A percentile compares a stretch with the other conserved stretches of the same genome.
Conservation (phyloP, 2,797 vertebrate species). For the Botia almorhae region DNA sequence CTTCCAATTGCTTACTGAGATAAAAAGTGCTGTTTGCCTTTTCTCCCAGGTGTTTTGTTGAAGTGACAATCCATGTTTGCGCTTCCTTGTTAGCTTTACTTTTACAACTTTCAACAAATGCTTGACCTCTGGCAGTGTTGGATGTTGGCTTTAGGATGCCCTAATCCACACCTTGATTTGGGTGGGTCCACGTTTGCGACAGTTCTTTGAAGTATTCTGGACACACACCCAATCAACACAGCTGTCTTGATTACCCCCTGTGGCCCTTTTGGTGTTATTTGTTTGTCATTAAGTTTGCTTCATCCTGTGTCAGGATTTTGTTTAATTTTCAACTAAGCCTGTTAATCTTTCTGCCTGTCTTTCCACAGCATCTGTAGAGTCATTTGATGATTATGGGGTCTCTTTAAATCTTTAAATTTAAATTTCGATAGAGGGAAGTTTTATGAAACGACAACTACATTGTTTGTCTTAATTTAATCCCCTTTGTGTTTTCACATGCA, state of each 20-base stretch:
- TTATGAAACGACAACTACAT: not conserved
- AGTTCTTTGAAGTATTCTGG: conserved; percentile 53
- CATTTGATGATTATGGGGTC: conserved; percentile 22
- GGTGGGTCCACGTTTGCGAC: conserved; percentile 36
- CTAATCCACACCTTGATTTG: conserved; percentile 46
- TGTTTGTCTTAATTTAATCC: not conserved
- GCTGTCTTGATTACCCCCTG: conserved; percentile 38
- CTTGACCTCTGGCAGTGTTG: conserved; percentile 15
- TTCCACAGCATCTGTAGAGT: conserved; percentile 35
- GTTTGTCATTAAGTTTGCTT: conserved; percentile 38
- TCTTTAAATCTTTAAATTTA: not conserved
- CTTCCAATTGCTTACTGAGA: conserved; percentile 58
- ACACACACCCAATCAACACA: conserved; percentile 35
- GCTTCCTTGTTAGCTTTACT: conserved; percentile 34
- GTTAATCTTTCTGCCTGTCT: conserved; percentile 36
- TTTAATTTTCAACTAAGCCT: conserved; percentile 17
- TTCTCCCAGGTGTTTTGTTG: conserved; percentile 48
- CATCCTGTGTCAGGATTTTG: conserved; percentile 19
- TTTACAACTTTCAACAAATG: conserved; percentile 56
- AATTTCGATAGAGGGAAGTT: conserved; percentile 7
- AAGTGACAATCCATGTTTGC: conserved; percentile 13
- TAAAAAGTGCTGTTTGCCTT: conserved; percentile 35
- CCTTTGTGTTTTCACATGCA: not conserved
- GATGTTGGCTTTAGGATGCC: conserved; percentile 43
- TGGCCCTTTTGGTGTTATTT: conserved; percentile 50